These are phyloP conservation scores for Thysanoteuthis rhombus DNA, from an alignment of 2,888 invertebrate genomes.

Conservation along the genomic window DNA sequence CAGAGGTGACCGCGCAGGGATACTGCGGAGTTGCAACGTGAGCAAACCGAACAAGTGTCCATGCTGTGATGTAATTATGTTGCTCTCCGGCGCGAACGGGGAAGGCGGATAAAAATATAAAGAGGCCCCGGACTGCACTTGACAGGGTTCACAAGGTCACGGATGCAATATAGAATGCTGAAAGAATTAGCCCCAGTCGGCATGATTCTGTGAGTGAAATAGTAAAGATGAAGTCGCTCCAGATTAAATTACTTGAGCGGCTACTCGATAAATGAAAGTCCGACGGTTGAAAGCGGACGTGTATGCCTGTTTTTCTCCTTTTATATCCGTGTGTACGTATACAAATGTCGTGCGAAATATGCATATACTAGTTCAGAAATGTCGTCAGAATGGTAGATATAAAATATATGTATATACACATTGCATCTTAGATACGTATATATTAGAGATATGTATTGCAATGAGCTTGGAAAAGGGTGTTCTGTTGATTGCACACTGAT, in stretches of 20 bases:
- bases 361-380: no score
- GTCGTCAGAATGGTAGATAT: no score
- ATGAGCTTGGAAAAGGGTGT: no score
- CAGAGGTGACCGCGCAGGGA: not conserved
- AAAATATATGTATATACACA: no score
- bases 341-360: no score
- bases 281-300: not conserved
- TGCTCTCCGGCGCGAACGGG: not conserved
- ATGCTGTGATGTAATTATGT: not conserved
- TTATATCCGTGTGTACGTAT: no score
- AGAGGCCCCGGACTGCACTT: not conserved
- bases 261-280: constrained; percentile 12
- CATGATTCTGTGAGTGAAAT: not conserved
- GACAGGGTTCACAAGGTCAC: not conserved
- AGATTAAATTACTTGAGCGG: not conserved
- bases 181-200: not conserved
- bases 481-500: no score
- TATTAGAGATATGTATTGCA: no score
- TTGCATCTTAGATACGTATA: no score
- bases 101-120: not conserved
- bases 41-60: not conserved
- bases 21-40: not conserved
- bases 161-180: not conserved
- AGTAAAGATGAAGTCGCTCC: not conserved
- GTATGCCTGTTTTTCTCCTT: not conserved